Conservation (phyloP, 2,888 invertebrate species). For the Calliopum simillimum region DNA sequence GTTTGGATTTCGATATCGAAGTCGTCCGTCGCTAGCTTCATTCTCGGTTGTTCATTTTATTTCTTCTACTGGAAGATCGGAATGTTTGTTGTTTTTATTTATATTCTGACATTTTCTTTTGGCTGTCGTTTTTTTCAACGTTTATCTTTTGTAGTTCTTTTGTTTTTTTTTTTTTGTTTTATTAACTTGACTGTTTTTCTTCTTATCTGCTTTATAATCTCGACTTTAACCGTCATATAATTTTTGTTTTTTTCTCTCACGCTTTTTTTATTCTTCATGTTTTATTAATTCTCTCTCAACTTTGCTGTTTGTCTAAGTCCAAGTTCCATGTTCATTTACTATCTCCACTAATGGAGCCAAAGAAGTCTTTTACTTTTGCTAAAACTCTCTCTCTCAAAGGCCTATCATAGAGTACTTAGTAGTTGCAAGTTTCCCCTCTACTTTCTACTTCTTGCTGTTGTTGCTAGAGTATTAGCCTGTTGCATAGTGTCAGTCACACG, state of each 20-base stretch:
- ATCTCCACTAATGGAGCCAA: background rate
- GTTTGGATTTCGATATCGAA: constrained; percentile 26
- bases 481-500: constrained; percentile 19
- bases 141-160: background rate
- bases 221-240: constrained; percentile 23
- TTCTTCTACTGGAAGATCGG: constrained; percentile 45
- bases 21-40: background rate
- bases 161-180: background rate
- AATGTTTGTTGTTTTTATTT: constrained; percentile 36
- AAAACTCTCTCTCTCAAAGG: constrained; percentile 18
- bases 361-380: background rate
- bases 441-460: constrained; percentile 26
- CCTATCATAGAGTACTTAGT: background rate
- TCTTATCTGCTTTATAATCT: constrained; percentile 6
- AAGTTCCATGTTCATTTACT: background rate
- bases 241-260: constrained; percentile 16
- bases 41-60: constrained; percentile 20
- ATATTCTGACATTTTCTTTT: constrained; percentile 18
- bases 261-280: constrained; percentile 1
- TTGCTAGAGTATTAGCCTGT: constrained; percentile 20
- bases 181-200: background rate
- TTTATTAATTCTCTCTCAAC: background rate
- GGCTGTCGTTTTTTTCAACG: background rate
- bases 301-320: background rate
- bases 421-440: constrained; percentile 23